Evolutionary conservation across 2,888 invertebrate species (phyloP), one percentile per base, ranked within the genome.

Genomic region (Yponomeuta evonymella): DNA sequence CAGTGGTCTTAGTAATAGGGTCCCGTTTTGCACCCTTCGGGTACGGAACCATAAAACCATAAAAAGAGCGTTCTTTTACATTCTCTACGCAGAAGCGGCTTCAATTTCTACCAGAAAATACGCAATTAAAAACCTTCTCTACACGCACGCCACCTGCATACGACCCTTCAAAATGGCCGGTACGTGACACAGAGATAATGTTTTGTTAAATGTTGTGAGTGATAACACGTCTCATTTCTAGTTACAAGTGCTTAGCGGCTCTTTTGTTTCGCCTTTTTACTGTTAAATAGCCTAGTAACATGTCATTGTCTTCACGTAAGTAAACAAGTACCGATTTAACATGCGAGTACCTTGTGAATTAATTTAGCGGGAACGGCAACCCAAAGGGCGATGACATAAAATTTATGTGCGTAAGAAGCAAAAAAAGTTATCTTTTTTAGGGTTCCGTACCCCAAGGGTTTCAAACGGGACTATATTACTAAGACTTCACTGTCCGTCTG

Each of bases 151-250:
- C 51, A 58, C 51, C 51, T 58, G 51, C 51, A 12, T 58, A 58
- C 51, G 51, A 58, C 51, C 51, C 51, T 58, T 58, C 51, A 58
- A 58, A 58, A 58, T 58, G 51, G 51, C 51, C 15, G 15, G 51
- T 58, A 58, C 51, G 51, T 58, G 51, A 58, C 51, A 15, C 51
- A 58, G 12, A 58, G 15, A 58, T 58, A 58, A 58, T 58, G 51
- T 58, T 58, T 58, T 58, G 51, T 58, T 58, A 58, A 58, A 58
- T 15, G 51, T 58, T 58, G 51, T 58, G 4, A 58, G 51, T 58
- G 51, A 58, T 58, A 58, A 58, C 51, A 58, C 51, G 51, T 58
- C 51, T 58, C 51, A 58, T 58, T 58, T 58, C 51, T 58, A 58
- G 12, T 58, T 58, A 58, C 15, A 58, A 58, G 15, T 58, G 51